A percentile compares a stretch with the other conserved stretches of the same genome.
These are phyloP conservation scores for Eonycteris spelaea DNA, from an alignment of 2,113 vertebrate species.

Conservation along the genomic window DNA sequence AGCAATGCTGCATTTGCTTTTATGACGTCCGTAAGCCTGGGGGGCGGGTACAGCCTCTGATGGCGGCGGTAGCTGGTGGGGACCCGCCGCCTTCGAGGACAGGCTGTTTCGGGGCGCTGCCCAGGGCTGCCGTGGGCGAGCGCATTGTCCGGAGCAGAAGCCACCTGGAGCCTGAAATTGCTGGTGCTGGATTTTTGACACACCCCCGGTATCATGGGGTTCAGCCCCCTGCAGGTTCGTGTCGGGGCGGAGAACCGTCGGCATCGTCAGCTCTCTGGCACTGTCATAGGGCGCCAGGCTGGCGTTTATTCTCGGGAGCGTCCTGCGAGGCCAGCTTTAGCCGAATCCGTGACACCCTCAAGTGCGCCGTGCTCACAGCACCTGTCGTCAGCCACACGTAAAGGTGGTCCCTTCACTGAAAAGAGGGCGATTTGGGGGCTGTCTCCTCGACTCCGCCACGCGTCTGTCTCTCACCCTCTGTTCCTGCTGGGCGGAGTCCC, in stretches of 20 bases:
- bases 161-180: background rate
- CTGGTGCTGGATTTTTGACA: background rate
- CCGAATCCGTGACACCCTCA: background rate
- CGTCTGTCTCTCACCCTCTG: background rate
- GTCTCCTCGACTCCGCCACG: background rate
- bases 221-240: background rate
- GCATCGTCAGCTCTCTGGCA: fast-evolving
- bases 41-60: background rate
- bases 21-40: background rate
- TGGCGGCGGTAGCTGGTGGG: background rate
- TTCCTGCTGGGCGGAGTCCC: background rate
- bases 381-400: fast-evolving
- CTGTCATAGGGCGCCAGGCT: background rate
- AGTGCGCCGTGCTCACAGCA: fast-evolving
- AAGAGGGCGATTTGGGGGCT: background rate
- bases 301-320: background rate
- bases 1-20: background rate
- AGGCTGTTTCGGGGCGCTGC: background rate
- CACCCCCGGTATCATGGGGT: fast-evolving
- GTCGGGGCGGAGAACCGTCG: background rate
- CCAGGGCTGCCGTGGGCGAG: background rate
- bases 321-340: background rate
- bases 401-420: background rate
- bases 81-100: background rate
- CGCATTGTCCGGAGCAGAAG: background rate